phyloP scores from a whole-genome alignment of 2,888 invertebrate genomes.

The Erannis defoliaria region DNA sequence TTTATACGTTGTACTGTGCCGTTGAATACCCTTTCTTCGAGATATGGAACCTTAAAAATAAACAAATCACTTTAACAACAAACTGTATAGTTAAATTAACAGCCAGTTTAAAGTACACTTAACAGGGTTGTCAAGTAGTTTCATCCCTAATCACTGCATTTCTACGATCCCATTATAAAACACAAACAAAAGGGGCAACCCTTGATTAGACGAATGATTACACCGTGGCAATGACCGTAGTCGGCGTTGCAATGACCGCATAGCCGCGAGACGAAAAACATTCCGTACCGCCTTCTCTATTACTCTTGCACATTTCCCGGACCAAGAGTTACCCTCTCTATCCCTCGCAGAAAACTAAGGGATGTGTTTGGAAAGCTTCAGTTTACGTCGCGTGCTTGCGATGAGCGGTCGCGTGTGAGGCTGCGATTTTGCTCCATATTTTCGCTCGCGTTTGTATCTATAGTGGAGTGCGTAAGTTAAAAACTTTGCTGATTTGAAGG shows the following conservation, averaged over 20 bases:
- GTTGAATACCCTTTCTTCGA: background rate
- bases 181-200: slow-evolving; percentile 48
- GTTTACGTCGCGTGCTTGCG: slow-evolving; percentile 73
- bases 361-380: slow-evolving; percentile 65
- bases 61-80: too few relatives aligned
- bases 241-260: slow-evolving; percentile 80
- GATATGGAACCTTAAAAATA: background rate
- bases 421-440: slow-evolving; percentile 50
- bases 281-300: slow-evolving; percentile 63
- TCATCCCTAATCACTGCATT: slow-evolving; percentile 34
- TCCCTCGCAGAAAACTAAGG: slow-evolving; percentile 76
- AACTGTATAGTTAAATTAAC: slow-evolving; percentile 8
- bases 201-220: slow-evolving; percentile 65
- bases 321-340: slow-evolving; percentile 54
- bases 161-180: slow-evolving; percentile 38
- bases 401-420: slow-evolving; percentile 56
- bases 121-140: slow-evolving; percentile 27
- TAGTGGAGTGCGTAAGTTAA: slow-evolving; percentile 57
- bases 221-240: slow-evolving; percentile 82
- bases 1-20: too few relatives aligned
- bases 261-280: slow-evolving; percentile 76
- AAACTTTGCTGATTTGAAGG: slow-evolving; percentile 42
- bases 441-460: slow-evolving; percentile 52
- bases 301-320: slow-evolving; percentile 56
- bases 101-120: background rate